phyloP scores from a whole-genome alignment of 2,113 vertebrate species.

The Pongo pygmaeus region DNA sequence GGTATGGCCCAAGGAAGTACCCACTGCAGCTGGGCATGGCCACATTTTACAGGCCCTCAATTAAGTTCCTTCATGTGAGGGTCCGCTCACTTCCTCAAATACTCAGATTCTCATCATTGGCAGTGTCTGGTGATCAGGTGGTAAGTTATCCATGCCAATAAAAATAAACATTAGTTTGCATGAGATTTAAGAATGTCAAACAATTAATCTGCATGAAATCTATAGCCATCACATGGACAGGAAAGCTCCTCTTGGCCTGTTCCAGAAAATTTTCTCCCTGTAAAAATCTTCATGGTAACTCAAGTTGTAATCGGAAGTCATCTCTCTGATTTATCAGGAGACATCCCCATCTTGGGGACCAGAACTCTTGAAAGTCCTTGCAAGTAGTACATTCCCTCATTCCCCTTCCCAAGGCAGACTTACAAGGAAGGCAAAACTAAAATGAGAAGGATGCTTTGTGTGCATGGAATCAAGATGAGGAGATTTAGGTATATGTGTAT shows the following conservation, averaged over 20 bases:
- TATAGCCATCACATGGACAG: neutral
- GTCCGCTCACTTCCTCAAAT: neutral
- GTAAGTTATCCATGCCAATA: neutral
- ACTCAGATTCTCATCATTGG: neutral
- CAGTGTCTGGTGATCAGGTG: neutral
- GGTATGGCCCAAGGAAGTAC: neutral
- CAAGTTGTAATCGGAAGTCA: neutral
- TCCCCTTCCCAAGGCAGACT: neutral
- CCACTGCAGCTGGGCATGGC: neutral
- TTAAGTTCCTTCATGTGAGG: neutral
- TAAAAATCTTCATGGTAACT: neutral
- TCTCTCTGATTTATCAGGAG: constrained; percentile 1
- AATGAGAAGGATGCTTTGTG: neutral
- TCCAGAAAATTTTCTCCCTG: neutral
- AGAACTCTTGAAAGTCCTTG: neutral
- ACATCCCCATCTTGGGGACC: neutral
- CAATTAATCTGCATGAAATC: constrained; percentile 37
- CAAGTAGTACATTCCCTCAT: neutral
- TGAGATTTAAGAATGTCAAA: neutral
- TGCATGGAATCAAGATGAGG: neutral
- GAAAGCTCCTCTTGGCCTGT: neutral
- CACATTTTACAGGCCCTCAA: neutral
- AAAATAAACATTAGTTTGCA: constrained; percentile 2
- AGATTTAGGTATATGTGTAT: neutral
- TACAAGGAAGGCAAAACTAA: neutral